Percentiles rank a stretch among this genome's conserved stretches.
These are phyloP conservation scores for Channa maculata DNA, from an alignment of 2,113 vertebrate genomes.

Conservation along the genomic window DNA sequence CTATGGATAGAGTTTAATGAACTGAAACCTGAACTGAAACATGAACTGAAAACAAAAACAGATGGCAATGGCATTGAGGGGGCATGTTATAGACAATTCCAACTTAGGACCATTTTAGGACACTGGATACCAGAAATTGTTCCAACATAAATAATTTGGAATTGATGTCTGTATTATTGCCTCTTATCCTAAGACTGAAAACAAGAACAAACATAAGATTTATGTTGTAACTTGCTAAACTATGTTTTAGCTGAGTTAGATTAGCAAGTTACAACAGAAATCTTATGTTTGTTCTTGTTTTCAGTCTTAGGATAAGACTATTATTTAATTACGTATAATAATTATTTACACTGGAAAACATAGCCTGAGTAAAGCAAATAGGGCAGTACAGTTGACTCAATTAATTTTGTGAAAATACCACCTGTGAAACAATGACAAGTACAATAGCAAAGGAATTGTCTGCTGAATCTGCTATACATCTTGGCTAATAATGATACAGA, in stretches of 20 bases:
- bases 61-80: constrained; percentile 11
- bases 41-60: constrained; percentile 8
- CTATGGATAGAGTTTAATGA: constrained; percentile 19
- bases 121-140: too few relatives aligned
- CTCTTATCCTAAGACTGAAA: too few relatives aligned
- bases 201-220: too few relatives aligned
- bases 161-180: too few relatives aligned
- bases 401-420: constrained; percentile 47
- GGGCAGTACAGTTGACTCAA: constrained; percentile 3
- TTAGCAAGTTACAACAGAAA: too few relatives aligned
- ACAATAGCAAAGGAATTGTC: constrained; percentile 13
- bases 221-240: neutral
- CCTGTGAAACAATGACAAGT: constrained; percentile 24
- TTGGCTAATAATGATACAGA: constrained; percentile 70
- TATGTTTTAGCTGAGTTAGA: too few relatives aligned
- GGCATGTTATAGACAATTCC: neutral
- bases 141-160: too few relatives aligned
- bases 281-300: too few relatives aligned
- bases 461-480: constrained; percentile 52
- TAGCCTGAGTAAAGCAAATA: constrained; percentile 14
- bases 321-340: too few relatives aligned
- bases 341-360: too few relatives aligned
- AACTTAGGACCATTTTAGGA: neutral
- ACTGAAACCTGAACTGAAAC: neutral
- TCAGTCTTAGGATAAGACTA: neutral